A percentile compares a stretch with the other conserved stretches of the same genome.
phyloP scores from a whole-genome alignment of 2,888 invertebrate genomes.

The Belgica antarctica region DNA sequence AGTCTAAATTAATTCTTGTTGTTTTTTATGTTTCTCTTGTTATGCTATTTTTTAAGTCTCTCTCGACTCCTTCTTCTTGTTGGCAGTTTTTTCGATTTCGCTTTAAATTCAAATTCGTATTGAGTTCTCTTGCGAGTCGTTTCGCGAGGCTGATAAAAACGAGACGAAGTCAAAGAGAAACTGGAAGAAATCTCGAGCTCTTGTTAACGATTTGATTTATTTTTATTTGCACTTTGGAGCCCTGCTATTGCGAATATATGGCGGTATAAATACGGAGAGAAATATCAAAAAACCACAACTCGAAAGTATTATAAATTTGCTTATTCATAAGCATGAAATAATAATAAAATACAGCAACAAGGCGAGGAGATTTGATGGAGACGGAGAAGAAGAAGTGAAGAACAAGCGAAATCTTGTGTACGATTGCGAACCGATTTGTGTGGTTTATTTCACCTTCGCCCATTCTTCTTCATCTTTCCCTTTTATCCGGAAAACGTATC shows the following conservation, averaged over 20 bases:
- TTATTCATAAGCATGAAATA: slow-evolving; percentile 5
- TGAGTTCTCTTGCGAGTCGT: slow-evolving; percentile 4
- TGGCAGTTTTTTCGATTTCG: not conserved
- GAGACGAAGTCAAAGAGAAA: not conserved
- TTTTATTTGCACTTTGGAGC: slow-evolving; percentile 40
- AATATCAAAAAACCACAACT: slow-evolving; percentile 30
- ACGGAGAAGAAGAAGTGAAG: slow-evolving; percentile 1
- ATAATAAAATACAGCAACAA: slow-evolving; percentile 9
- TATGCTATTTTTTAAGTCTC: not conserved
- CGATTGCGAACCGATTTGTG: slow-evolving; percentile 23
- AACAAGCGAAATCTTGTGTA: slow-evolving; percentile 11
- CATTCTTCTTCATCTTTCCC: not conserved
- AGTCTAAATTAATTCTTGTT: not conserved
- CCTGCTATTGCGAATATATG: not conserved
- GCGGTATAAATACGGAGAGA: slow-evolving; percentile 11
- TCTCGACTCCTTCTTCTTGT: not conserved
- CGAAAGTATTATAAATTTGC: not conserved
- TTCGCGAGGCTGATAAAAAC: not conserved
- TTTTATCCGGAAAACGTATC: not conserved
- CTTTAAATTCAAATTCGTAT: slow-evolving; percentile 15
- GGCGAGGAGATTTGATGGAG: no score
- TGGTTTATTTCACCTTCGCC: slow-evolving; percentile 26
- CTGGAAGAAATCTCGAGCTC: slow-evolving; percentile 20
- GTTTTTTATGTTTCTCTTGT: not conserved
- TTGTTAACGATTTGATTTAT: slow-evolving; percentile 42